Conservation (phyloP, 2,113 vertebrate species). For the Lates calcarifer region DNA sequence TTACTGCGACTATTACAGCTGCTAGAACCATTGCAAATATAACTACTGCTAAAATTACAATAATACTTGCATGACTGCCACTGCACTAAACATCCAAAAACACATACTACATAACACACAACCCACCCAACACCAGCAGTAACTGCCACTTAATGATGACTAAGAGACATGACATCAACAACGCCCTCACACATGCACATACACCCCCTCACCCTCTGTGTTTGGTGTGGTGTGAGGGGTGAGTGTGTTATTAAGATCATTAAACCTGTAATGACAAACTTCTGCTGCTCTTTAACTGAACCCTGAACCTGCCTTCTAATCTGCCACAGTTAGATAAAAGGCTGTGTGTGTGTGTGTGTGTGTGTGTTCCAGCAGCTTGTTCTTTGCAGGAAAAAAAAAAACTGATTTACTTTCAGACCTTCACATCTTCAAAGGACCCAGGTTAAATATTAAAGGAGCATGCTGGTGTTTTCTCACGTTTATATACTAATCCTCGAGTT, state of each 20-base stretch:
- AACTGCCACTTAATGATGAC: slow-evolving; percentile 43
- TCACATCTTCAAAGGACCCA: slow-evolving; percentile 43
- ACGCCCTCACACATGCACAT: slow-evolving; percentile 10
- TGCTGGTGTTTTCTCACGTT: slow-evolving; percentile 49
- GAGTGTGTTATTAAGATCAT: slow-evolving; percentile 73
- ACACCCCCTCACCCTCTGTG: slow-evolving; percentile 6
- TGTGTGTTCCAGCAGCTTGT: not conserved
- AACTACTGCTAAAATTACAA: not conserved
- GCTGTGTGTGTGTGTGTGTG: slow-evolving; percentile 13
- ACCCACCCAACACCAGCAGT: not conserved
- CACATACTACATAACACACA: not conserved
- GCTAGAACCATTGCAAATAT: not conserved
- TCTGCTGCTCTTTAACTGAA: slow-evolving; percentile 49
- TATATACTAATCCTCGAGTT: not conserved
- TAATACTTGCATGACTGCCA: not conserved
- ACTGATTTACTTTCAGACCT: slow-evolving; percentile 9
- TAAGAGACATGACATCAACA: slow-evolving; percentile 13
- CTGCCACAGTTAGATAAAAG: slow-evolving; percentile 49
- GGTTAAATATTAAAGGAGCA: slow-evolving; percentile 68
- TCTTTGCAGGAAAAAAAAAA: slow-evolving; percentile 2
- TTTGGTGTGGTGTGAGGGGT: slow-evolving; percentile 26
- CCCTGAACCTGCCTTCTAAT: slow-evolving; percentile 67
- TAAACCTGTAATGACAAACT: slow-evolving; percentile 71
- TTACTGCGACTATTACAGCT: not conserved
- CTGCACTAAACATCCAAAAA: not conserved